Conservation (phyloP, 2,888 invertebrate genomes). For the Drosophila emarginata region DNA sequence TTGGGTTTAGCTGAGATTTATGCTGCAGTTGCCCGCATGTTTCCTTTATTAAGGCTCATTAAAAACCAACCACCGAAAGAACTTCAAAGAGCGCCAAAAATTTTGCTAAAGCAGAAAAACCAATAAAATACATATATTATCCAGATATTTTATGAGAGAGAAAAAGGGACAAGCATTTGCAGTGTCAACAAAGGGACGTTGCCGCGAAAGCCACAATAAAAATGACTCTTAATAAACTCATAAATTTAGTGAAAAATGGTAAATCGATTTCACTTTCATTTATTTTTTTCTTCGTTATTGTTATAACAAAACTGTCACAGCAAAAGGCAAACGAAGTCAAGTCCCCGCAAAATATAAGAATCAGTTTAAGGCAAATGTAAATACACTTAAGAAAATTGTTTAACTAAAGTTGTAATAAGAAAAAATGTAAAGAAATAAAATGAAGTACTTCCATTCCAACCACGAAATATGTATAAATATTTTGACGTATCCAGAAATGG, state of each 20-base stretch:
- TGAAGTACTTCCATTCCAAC: too few relatives aligned
- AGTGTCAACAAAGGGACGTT: constrained; percentile 44
- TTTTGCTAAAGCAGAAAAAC: constrained; percentile 23
- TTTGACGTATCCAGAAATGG: too few relatives aligned
- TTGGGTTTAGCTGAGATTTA: constrained; percentile 67
- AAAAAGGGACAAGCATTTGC: constrained; percentile 28
- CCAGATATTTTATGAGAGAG: constrained; percentile 19
- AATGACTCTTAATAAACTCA: constrained; percentile 67
- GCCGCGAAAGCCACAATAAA: constrained; percentile 36
- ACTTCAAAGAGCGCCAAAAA: constrained; percentile 40
- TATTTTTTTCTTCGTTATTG: constrained; percentile 63
- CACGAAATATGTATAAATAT: too few relatives aligned
- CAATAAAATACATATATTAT: constrained; percentile 64
- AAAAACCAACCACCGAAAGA: constrained; percentile 35
- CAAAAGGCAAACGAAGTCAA: constrained; percentile 28
- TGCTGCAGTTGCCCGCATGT: constrained; percentile 50
- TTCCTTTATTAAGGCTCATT: constrained; percentile 62
- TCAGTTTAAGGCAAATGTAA: constrained; percentile 47
- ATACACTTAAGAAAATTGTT: constrained; percentile 4
- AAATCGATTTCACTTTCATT: constrained; percentile 63
- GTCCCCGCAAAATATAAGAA: constrained; percentile 10
- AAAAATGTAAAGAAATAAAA: too few relatives aligned
- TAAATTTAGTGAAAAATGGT: constrained; percentile 73
- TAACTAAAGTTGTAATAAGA: not conserved
- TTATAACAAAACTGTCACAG: constrained; percentile 69